These are phyloP conservation scores for Tholera decimalis DNA, from an alignment of 2,888 invertebrate species.

Conservation along the genomic window DNA sequence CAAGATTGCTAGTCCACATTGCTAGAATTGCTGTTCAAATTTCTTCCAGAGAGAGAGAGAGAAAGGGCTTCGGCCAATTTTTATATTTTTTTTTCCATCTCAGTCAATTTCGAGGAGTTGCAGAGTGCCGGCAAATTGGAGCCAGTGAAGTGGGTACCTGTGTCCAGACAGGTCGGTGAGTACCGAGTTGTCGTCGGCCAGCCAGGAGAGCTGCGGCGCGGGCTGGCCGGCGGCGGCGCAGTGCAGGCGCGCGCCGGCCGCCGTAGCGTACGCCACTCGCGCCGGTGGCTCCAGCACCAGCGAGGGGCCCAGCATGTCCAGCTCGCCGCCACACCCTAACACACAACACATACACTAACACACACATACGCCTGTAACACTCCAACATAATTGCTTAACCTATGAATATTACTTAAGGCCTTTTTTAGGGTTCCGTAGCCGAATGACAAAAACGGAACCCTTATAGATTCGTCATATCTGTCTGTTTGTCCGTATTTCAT, in stretches of 20 bases:
- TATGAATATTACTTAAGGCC: no score
- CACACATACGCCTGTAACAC: neutral
- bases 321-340: conserved; percentile 40
- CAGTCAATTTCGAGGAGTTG: neutral
- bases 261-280: conserved; percentile 71
- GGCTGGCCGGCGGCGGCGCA: conserved; percentile 78
- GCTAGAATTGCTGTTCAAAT: no score
- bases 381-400: no score
- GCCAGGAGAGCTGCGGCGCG: conserved; percentile 75
- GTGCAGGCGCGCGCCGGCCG: conserved; percentile 70
- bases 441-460: no score
- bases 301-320: conserved; percentile 73
- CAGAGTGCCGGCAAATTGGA: neutral
- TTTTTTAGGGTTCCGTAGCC: no score
- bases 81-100: no score
- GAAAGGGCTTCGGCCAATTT: neutral
- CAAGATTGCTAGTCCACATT: no score
- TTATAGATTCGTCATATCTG: no score
- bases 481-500: no score
- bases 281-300: conserved; percentile 72
- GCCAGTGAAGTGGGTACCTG: conserved; percentile 63
- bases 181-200: conserved; percentile 70
- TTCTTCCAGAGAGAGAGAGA: conserved; percentile 2
- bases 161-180: conserved; percentile 70
- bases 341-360: conserved; percentile 1